Evolutionary conservation across 1,140 invertebrate species (phyloP).

Genomic region (Microplitis demolitor): DNA sequence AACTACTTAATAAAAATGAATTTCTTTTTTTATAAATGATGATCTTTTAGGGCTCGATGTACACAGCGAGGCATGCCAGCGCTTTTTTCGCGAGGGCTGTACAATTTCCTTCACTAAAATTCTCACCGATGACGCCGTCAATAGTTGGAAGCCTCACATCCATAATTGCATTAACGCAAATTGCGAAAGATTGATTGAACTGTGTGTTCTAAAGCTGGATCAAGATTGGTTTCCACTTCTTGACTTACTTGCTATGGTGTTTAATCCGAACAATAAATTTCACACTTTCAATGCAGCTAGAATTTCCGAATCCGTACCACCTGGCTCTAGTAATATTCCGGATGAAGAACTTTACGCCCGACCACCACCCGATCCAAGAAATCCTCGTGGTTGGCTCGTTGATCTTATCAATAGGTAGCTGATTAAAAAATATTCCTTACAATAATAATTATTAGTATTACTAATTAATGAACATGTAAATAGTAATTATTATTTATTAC

Average conservation of each 20-base stretch:
- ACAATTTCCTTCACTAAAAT: constrained; percentile 97
- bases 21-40: constrained; percentile 11
- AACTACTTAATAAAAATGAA: background rate
- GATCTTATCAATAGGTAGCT: constrained; percentile 88
- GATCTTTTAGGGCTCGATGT: constrained; percentile 78
- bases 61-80: constrained; percentile 87
- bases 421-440: constrained; percentile 10
- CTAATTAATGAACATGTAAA: background rate
- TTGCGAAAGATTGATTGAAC: constrained; percentile 87
- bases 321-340: constrained; percentile 63
- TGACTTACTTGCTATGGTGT: constrained; percentile 90
- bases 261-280: constrained; percentile 94
- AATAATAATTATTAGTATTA: background rate
- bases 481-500: constrained; percentile 15
- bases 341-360: constrained; percentile 83
- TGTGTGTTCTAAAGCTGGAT: constrained; percentile 88
- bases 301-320: constrained; percentile 78
- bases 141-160: constrained; percentile 96
- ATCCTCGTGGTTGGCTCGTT: constrained; percentile 89
- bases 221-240: constrained; percentile 93
- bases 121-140: constrained; percentile 97
- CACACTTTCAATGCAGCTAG: constrained; percentile 89
- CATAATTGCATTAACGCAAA: constrained; percentile 94
- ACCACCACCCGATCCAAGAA: constrained; percentile 76
- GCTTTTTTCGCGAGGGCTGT: constrained; percentile 93